Evolutionary conservation across 2,888 invertebrate species (phyloP).

Genomic region (Adelognathus sp.): DNA sequence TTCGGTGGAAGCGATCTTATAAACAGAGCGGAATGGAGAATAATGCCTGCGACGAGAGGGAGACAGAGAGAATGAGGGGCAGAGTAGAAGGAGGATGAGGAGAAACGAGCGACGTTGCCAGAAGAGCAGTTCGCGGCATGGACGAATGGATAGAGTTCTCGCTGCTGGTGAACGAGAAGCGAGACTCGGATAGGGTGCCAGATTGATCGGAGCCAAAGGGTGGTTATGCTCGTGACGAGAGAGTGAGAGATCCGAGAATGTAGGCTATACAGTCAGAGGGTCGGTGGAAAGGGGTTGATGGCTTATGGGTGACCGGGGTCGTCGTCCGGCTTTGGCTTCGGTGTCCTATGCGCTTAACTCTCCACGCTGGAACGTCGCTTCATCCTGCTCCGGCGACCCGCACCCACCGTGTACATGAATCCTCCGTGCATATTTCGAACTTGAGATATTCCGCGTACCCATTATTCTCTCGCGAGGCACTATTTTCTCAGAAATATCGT

Average conservation of each 20-base stretch:
- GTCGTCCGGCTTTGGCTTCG: slow-evolving; percentile 69
- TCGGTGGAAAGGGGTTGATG: slow-evolving; percentile 60
- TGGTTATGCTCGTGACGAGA: slow-evolving; percentile 68
- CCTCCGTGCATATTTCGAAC: slow-evolving; percentile 28
- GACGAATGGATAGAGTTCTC: slow-evolving; percentile 56
- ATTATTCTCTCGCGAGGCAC: slow-evolving; percentile 10
- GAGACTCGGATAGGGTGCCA: slow-evolving; percentile 62
- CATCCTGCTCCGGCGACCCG: neutral
- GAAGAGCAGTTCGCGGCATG: slow-evolving; percentile 45
- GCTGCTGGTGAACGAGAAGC: slow-evolving; percentile 49
- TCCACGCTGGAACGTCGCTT: slow-evolving; percentile 25
- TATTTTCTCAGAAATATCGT: slow-evolving; percentile 9
- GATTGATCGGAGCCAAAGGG: slow-evolving; percentile 73
- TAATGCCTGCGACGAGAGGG: slow-evolving; percentile 51
- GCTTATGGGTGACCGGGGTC: slow-evolving; percentile 71
- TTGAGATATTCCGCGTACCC: neutral
- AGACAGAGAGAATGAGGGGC: slow-evolving; percentile 3
- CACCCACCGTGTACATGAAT: slow-evolving; percentile 23
- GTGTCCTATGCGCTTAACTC: slow-evolving; percentile 65
- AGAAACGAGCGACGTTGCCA: slow-evolving; percentile 56
- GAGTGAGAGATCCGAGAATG: slow-evolving; percentile 65
- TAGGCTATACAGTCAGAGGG: slow-evolving; percentile 45
- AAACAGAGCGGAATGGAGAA: slow-evolving; percentile 55
- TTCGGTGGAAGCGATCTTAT: slow-evolving; percentile 50
- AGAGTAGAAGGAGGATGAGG: slow-evolving; percentile 26